Evolutionary conservation across 2,888 invertebrate genomes (phyloP).

Genomic region (Melolontha melolontha): DNA sequence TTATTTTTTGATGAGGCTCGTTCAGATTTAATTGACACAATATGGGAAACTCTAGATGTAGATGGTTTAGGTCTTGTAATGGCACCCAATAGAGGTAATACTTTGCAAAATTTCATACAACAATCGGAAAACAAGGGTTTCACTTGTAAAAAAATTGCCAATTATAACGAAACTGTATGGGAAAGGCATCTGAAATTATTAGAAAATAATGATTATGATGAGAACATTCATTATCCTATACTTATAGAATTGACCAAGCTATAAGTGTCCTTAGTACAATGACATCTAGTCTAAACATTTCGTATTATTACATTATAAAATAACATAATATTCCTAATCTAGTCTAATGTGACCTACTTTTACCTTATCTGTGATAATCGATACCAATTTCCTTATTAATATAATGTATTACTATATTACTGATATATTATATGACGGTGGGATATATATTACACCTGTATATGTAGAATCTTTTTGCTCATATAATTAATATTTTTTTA

Average conservation of each 20-base stretch:
- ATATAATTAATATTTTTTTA: conserved; percentile 44
- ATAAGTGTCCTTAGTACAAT: conserved; percentile 63
- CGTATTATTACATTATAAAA: conserved; percentile 35
- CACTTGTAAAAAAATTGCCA: conserved; percentile 68
- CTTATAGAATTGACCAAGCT: conserved; percentile 73
- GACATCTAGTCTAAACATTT: conserved; percentile 43
- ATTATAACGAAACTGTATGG: conserved; percentile 77
- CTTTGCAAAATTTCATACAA: conserved; percentile 76
- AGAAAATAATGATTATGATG: conserved; percentile 73
- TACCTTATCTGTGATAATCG: conserved; percentile 66
- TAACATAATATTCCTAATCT: conserved; percentile 45
- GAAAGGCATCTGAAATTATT: conserved; percentile 73
- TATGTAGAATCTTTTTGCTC: conserved; percentile 48
- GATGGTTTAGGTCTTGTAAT: conserved; percentile 78
- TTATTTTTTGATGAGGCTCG: conserved; percentile 82
- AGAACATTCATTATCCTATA: conserved; percentile 79
- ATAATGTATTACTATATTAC: conserved; percentile 32
- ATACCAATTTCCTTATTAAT: conserved; percentile 64
- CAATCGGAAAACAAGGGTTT: conserved; percentile 73
- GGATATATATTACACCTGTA: conserved; percentile 22
- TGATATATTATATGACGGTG: conserved; percentile 21
- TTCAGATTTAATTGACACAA: conserved; percentile 74
- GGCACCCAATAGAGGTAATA: conserved; percentile 81
- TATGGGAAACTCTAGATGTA: conserved; percentile 72
- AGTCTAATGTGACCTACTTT: conserved; percentile 59